These are phyloP conservation scores for Pteropus alecto DNA, from an alignment of 2,113 vertebrate genomes.

Conservation along the genomic window DNA sequence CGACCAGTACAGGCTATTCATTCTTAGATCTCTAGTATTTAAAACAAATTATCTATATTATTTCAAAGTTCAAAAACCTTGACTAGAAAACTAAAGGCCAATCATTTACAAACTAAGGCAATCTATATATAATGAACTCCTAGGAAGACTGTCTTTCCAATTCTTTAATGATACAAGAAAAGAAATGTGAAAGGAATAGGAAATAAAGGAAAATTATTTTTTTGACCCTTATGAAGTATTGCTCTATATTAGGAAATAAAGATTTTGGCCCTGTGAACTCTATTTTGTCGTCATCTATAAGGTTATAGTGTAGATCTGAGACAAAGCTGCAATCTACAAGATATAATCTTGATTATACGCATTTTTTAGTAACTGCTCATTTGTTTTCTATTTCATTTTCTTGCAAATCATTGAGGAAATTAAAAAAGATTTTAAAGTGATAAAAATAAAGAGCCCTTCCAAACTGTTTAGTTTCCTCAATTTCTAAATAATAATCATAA, in stretches of 20 bases:
- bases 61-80: constrained; percentile 43
- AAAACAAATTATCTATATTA: constrained; percentile 34
- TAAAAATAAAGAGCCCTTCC: constrained; percentile 15
- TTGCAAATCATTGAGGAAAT: background rate
- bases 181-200: background rate
- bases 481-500: background rate
- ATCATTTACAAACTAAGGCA: constrained; percentile 3
- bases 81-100: constrained; percentile 39
- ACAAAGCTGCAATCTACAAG: constrained; percentile 16
- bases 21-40: constrained; percentile 23
- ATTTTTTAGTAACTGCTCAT: background rate
- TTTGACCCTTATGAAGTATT: background rate
- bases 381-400: constrained; percentile 28
- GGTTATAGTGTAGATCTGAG: background rate
- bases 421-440: constrained; percentile 31
- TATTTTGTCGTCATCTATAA: constrained; percentile 12
- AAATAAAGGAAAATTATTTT: constrained; percentile 4
- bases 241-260: background rate
- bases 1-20: background rate
- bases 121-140: constrained; percentile 17
- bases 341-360: background rate
- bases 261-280: background rate
- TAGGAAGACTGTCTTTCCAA: background rate
- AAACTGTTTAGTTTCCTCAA: constrained; percentile 6
- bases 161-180: constrained; percentile 40